Conservation (phyloP, 2,888 invertebrate genomes). For the Orthosia gothica region DNA sequence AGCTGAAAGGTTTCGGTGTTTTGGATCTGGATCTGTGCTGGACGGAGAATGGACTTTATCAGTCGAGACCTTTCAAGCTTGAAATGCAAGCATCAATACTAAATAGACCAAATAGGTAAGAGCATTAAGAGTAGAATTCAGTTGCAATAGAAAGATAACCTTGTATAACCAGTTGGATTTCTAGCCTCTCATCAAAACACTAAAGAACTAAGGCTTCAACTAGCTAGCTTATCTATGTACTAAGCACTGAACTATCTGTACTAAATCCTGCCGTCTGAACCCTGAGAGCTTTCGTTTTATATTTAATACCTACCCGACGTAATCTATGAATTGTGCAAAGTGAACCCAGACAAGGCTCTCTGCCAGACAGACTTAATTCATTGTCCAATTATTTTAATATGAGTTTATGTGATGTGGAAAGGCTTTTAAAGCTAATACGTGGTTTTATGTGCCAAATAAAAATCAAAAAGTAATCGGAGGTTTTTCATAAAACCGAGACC, state of each 20-base stretch:
- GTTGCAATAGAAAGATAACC: background rate
- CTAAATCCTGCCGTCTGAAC: slow-evolving; percentile 57
- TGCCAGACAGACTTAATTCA: slow-evolving; percentile 49
- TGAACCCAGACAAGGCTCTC: slow-evolving; percentile 27
- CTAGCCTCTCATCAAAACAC: slow-evolving; percentile 3
- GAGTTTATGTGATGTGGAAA: slow-evolving; percentile 6
- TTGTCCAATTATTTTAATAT: slow-evolving; percentile 18
- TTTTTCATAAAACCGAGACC: slow-evolving; percentile 3
- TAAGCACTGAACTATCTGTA: slow-evolving; percentile 52
- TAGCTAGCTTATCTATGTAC: too few relatives aligned
- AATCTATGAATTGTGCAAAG: slow-evolving; percentile 59
- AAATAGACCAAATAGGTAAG: background rate
- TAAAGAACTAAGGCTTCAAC: too few relatives aligned
- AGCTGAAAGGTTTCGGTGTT: too few relatives aligned
- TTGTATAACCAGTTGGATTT: background rate
- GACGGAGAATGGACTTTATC: too few relatives aligned
- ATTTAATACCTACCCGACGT: slow-evolving; percentile 57
- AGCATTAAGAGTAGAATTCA: background rate
- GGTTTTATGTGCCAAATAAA: background rate
- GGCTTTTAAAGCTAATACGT: slow-evolving; percentile 14
- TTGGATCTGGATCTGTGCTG: too few relatives aligned
- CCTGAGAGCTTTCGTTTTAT: slow-evolving; percentile 58
- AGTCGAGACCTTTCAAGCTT: too few relatives aligned
- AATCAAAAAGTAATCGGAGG: background rate
- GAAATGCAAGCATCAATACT: too few relatives aligned